A percentile compares a stretch with the other conserved stretches of the same genome.
Conservation (phyloP, 2,888 invertebrate genomes). For the Sarcophaga carnaria region DNA sequence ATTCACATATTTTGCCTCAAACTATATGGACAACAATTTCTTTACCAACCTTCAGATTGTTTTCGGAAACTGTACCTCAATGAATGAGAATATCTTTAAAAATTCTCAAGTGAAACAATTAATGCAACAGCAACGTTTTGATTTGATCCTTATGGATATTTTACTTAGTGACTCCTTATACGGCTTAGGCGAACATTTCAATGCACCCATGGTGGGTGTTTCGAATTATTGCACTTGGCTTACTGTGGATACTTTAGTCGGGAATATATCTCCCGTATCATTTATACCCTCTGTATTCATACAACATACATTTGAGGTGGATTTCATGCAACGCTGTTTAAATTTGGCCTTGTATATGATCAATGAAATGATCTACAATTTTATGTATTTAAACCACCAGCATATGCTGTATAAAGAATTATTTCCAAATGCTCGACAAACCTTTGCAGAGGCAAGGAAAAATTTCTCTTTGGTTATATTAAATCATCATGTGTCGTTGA, state of each 20-base stretch:
- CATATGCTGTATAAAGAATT: constrained; percentile 73
- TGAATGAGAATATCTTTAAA: constrained; percentile 53
- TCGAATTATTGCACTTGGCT: constrained; percentile 73
- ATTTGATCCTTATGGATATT: constrained; percentile 79
- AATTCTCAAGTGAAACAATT: constrained; percentile 71
- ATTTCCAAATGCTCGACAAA: constrained; percentile 74
- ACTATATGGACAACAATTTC: no score
- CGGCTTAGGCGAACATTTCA: constrained; percentile 75
- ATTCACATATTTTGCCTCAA: no score
- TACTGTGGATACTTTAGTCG: constrained; percentile 70
- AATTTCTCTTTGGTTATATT: constrained; percentile 76
- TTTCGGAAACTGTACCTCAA: constrained; percentile 60
- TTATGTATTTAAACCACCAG: constrained; percentile 72
- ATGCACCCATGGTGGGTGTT: constrained; percentile 74
- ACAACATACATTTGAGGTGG: constrained; percentile 77
- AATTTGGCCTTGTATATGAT: constrained; percentile 61
- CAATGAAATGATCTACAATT: background rate
- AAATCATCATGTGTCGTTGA: constrained; percentile 77
- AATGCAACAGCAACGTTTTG: constrained; percentile 75
- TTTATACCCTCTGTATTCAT: constrained; percentile 74
- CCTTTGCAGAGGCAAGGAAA: constrained; percentile 71
- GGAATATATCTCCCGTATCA: constrained; percentile 77
- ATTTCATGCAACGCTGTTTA: constrained; percentile 72
- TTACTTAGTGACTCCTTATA: constrained; percentile 77
- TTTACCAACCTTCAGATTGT: background rate